Percentiles rank a stretch among this genome's conserved stretches.
Conservation (phyloP, 1,140 invertebrate genomes). For the Helicorthomorpha holstii region DNA sequence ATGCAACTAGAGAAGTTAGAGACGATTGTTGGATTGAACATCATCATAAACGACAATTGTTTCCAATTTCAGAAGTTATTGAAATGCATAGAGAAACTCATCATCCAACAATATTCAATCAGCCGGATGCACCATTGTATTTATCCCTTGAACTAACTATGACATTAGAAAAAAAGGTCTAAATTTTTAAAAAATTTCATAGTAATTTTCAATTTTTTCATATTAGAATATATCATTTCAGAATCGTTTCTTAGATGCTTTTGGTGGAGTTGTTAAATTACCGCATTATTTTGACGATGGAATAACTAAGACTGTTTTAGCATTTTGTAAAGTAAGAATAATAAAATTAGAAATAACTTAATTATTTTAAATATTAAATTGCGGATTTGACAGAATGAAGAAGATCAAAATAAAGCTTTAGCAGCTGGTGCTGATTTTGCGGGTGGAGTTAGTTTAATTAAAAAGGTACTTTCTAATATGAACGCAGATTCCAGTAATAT, state of each 20-base stretch:
- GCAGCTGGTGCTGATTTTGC: slow-evolving; percentile 46
- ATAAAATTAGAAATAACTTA: neutral
- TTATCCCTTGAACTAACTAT: slow-evolving; percentile 16
- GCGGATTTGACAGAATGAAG: slow-evolving; percentile 20
- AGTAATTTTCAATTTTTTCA: neutral
- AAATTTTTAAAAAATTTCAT: neutral
- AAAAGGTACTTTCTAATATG: slow-evolving; percentile 33
- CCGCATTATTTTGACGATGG: slow-evolving; percentile 7
- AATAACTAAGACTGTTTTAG: slow-evolving; percentile 26
- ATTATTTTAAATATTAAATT: slow-evolving; percentile 1
- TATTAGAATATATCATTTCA: neutral
- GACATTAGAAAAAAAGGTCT: slow-evolving; percentile 15
- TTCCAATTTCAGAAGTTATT: slow-evolving; percentile 13
- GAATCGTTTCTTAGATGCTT: slow-evolving; percentile 5
- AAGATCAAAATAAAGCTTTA: slow-evolving; percentile 35
- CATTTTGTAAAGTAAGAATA: slow-evolving; percentile 39
- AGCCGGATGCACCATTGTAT: slow-evolving; percentile 13
- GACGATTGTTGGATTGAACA: slow-evolving; percentile 12
- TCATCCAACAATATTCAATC: slow-evolving; percentile 12
- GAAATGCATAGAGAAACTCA: slow-evolving; percentile 15
- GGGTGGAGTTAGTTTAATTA: slow-evolving; percentile 50
- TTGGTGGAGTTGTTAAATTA: slow-evolving; percentile 5
- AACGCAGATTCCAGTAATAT: neutral
- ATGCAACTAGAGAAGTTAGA: neutral
- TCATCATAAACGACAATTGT: slow-evolving; percentile 7